A percentile compares a stretch with the other conserved stretches of the same genome.
phyloP scores from a whole-genome alignment of 1,140 invertebrate genomes.

The Colletes gigas region DNA sequence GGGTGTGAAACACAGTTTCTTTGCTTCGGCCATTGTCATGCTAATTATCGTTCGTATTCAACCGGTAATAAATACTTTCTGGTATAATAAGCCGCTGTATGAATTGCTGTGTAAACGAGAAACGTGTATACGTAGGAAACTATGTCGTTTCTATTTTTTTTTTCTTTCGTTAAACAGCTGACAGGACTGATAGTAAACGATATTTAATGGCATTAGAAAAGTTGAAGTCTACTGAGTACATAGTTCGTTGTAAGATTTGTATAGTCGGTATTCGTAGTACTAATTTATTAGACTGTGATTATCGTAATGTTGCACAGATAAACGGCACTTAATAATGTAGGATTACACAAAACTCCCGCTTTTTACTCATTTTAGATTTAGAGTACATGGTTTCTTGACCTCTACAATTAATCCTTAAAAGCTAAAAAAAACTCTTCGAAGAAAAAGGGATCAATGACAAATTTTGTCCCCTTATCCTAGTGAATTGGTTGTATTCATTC shows the following conservation, averaged over 20 bases:
- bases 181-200: constrained; percentile 8
- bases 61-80: neutral
- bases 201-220: neutral
- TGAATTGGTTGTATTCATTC: too few relatives aligned
- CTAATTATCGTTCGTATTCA: constrained; percentile 15
- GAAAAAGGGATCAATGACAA: too few relatives aligned
- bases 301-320: too few relatives aligned
- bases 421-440: too few relatives aligned
- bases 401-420: too few relatives aligned
- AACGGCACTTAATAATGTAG: too few relatives aligned
- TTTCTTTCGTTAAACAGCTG: neutral
- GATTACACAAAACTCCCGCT: too few relatives aligned
- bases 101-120: neutral
- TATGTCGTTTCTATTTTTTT: neutral
- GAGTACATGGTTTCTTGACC: too few relatives aligned
- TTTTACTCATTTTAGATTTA: too few relatives aligned
- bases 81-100: neutral
- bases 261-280: too few relatives aligned
- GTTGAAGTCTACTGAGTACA: neutral
- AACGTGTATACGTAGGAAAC: neutral
- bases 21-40: constrained; percentile 9
- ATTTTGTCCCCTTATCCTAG: too few relatives aligned
- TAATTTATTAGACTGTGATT: too few relatives aligned
- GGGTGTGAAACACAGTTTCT: constrained; percentile 13
- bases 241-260: neutral